These are phyloP conservation scores for Toxotes chatareus DNA, from an alignment of 2,113 vertebrate species.

Conservation along the genomic window DNA sequence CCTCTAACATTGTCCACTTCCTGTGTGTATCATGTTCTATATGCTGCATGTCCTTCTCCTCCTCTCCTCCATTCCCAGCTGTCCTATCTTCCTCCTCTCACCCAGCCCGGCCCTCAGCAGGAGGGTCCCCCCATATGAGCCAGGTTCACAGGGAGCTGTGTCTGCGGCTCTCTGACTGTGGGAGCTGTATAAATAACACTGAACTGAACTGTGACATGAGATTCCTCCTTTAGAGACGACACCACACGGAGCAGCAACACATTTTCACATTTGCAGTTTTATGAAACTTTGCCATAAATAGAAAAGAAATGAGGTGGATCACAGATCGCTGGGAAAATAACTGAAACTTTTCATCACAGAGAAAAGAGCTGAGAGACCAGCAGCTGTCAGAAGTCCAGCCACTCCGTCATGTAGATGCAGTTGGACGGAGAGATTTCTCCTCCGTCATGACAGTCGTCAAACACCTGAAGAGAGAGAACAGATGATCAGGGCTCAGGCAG, in stretches of 20 bases:
- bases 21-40: no score
- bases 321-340: background rate
- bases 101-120: no score
- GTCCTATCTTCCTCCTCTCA: no score
- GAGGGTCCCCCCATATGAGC: no score
- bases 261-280: background rate
- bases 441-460: conserved; percentile 96
- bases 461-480: conserved; percentile 87
- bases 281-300: conserved; percentile 34
- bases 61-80: no score
- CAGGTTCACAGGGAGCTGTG: no score
- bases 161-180: no score
- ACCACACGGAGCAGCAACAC: background rate
- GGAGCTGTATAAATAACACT: no score
- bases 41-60: no score
- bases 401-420: conserved; percentile 96
- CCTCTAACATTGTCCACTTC: no score
- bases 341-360: conserved; percentile 12
- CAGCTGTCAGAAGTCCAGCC: conserved; percentile 90
- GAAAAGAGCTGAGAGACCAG: background rate
- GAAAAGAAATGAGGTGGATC: background rate
- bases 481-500: background rate
- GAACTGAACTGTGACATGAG: no score
- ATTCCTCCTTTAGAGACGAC: no score
- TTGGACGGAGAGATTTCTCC: conserved; percentile 96